Conservation (phyloP, 1,140 invertebrate species). For the Cherax destructor region DNA sequence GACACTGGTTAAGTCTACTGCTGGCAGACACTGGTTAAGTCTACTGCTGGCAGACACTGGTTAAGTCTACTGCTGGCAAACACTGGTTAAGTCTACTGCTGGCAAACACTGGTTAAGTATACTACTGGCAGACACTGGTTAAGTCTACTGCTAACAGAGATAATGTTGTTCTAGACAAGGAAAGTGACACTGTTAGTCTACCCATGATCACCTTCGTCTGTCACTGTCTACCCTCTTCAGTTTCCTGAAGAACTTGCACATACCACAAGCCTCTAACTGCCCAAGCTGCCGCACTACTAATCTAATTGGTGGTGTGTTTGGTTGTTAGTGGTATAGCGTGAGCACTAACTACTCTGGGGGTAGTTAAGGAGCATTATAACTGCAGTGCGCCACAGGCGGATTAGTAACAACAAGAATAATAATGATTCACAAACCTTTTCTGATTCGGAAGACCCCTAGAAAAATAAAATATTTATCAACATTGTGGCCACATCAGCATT, state of each 20-base stretch:
- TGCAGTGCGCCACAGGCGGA: neutral
- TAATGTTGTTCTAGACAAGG: no score
- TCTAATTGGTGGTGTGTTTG: neutral
- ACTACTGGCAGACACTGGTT: no score
- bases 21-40: no score
- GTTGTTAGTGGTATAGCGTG: neutral
- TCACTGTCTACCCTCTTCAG: neutral
- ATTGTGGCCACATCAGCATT: neutral
- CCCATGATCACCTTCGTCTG: no score
- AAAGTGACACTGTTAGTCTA: no score
- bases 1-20: no score
- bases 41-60: no score
- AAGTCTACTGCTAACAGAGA: no score
- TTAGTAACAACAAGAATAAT: neutral
- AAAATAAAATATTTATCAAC: neutral
- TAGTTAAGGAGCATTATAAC: neutral
- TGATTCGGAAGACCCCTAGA: slow-evolving; percentile 4
- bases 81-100: no score
- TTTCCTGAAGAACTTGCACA: neutral
- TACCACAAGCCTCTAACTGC: neutral
- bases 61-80: no score
- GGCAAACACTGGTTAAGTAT: no score
- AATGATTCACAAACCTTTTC: neutral
- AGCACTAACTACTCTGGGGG: slow-evolving; percentile 1
- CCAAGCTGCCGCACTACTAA: neutral